phyloP scores from a whole-genome alignment of 2,113 vertebrate genomes.

The Vombatus ursinus region DNA sequence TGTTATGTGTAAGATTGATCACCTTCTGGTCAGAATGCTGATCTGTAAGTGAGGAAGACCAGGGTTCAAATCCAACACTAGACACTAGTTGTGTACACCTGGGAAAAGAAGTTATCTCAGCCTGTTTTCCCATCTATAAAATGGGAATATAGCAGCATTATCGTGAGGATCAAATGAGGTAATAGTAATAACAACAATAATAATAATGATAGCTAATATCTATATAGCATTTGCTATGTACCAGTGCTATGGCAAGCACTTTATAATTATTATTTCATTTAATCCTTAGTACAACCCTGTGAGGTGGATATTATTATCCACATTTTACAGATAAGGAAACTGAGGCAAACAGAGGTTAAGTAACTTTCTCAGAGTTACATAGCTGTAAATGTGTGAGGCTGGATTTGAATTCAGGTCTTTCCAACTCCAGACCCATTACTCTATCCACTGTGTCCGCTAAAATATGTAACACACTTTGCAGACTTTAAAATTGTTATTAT shows the following conservation, averaged over 20 bases:
- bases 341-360: background rate
- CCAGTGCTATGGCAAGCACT: background rate
- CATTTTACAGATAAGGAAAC: background rate
- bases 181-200: background rate
- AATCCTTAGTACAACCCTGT: background rate
- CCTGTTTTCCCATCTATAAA: background rate
- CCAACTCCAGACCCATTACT: background rate
- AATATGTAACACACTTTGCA: background rate
- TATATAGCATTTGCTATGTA: background rate
- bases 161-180: background rate
- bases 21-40: background rate
- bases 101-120: background rate
- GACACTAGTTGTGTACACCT: background rate
- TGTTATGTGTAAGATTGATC: background rate
- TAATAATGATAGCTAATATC: background rate
- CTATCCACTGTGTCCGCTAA: background rate
- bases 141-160: background rate
- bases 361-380: background rate
- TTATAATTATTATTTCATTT: background rate
- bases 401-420: background rate
- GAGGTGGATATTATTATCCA: background rate
- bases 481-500: background rate
- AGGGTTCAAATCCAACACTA: background rate
- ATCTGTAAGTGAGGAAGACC: background rate
- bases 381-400: background rate